A percentile compares a stretch with the other conserved stretches of the same genome.
Evolutionary conservation across 2,888 invertebrate genomes (phyloP).

Genomic region (Liopterus haemorrhoidalis): DNA sequence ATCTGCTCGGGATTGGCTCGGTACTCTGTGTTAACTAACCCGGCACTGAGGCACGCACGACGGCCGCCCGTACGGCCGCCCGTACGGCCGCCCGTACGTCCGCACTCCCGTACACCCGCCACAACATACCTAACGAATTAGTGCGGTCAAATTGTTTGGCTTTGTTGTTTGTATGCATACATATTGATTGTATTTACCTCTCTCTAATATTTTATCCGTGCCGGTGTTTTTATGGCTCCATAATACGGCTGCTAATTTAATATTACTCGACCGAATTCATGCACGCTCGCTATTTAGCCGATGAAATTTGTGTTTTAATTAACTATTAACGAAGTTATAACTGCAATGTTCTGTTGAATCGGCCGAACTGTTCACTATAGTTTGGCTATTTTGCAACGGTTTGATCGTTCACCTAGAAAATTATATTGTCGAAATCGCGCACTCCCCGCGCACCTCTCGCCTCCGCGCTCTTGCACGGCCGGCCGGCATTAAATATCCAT

Average conservation of each 20-base stretch:
- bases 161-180: conserved; percentile 20
- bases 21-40: background rate
- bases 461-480: too few species aligned
- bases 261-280: conserved; percentile 23
- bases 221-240: conserved; percentile 18
- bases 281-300: conserved; percentile 19
- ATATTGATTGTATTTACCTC: conserved; percentile 24
- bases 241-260: conserved; percentile 23
- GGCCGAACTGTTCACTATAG: background rate
- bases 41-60: background rate
- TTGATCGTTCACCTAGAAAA: conserved; percentile 41
- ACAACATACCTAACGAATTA: conserved; percentile 17
- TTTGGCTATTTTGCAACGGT: conserved; percentile 23
- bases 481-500: conserved; percentile 18
- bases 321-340: conserved; percentile 36
- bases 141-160: conserved; percentile 17
- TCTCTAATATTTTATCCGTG: conserved; percentile 22
- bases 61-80: background rate
- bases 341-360: too few species aligned
- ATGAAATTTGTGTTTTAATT: conserved; percentile 39
- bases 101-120: background rate
- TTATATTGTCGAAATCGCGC: conserved; percentile 32
- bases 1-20: background rate
- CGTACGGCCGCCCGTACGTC: background rate
- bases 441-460: too few species aligned